Percentiles rank a stretch among this genome's conserved stretches.
Evolutionary conservation across 2,888 invertebrate genomes (phyloP).

Genomic region (Temnothorax unifasciatus): DNA sequence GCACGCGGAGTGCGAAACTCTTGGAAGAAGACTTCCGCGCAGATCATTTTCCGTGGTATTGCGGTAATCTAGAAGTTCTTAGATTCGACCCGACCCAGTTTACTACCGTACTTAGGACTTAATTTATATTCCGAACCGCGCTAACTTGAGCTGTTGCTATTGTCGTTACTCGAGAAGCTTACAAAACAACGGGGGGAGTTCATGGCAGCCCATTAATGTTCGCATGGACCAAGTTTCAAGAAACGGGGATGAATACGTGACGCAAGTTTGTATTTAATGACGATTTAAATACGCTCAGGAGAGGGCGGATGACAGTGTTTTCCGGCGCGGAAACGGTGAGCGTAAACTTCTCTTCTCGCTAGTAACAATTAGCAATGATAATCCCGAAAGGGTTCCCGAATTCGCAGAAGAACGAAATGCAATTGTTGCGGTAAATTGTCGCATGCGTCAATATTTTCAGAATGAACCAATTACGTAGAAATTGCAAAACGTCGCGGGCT

Average conservation of each 20-base stretch:
- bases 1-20: neutral
- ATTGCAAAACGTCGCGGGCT: constrained; percentile 63
- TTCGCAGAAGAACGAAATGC: neutral
- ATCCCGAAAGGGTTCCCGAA: neutral
- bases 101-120: constrained; percentile 37
- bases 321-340: neutral
- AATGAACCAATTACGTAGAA: constrained; percentile 43
- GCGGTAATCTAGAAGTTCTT: constrained; percentile 43
- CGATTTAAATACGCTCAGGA: constrained; percentile 40
- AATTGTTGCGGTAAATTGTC: constrained; percentile 17
- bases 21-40: constrained; percentile 6
- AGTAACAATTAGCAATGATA: constrained; percentile 20
- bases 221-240: constrained; percentile 16
- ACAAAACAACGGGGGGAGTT: constrained; percentile 45
- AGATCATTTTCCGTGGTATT: constrained; percentile 20
- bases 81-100: constrained; percentile 42
- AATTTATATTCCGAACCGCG: constrained; percentile 46
- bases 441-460: constrained; percentile 22
- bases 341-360: constrained; percentile 20
- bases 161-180: constrained; percentile 43
- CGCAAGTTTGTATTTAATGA: constrained; percentile 43
- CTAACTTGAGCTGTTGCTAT: constrained; percentile 56
- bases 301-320: constrained; percentile 8
- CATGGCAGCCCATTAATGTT: constrained; percentile 33
- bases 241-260: constrained; percentile 45